Percentiles rank a stretch among this genome's conserved stretches.
Conservation (phyloP, 2,113 vertebrate genomes). For the Pantherophis guttatus region DNA sequence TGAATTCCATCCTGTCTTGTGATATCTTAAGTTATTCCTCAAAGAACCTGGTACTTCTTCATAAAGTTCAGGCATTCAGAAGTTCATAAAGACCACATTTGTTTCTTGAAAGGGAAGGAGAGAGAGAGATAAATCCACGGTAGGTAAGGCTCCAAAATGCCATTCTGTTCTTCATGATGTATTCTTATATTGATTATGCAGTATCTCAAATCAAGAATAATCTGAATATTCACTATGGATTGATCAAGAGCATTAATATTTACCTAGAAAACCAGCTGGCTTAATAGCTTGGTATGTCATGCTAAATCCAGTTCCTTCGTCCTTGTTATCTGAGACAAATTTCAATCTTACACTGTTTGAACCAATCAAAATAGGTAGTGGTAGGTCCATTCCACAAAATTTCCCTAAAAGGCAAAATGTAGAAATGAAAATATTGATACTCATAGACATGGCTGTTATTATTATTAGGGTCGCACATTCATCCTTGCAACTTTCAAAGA, state of each 20-base stretch:
- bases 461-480: not conserved
- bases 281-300: conserved; percentile 69
- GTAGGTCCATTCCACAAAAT: conserved; percentile 71
- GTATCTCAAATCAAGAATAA: not conserved
- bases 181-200: not conserved
- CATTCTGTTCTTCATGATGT: not conserved
- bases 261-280: conserved; percentile 67
- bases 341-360: conserved; percentile 67
- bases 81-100: not conserved
- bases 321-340: conserved; percentile 78
- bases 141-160: not conserved
- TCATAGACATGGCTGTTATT: not conserved
- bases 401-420: conserved; percentile 64
- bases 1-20: not conserved
- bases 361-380: conserved; percentile 68
- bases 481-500: not conserved
- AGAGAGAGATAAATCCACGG: not conserved
- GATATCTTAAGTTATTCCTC: not conserved
- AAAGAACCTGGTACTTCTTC: not conserved
- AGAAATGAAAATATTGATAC: not conserved
- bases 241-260: not conserved
- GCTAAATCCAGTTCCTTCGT: conserved; percentile 73
- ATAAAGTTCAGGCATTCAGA: not conserved
- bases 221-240: not conserved
- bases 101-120: not conserved